A percentile compares a stretch with the other conserved stretches of the same genome.
Conservation (phyloP, 2,113 vertebrate species). For the Regulus satrapa region DNA sequence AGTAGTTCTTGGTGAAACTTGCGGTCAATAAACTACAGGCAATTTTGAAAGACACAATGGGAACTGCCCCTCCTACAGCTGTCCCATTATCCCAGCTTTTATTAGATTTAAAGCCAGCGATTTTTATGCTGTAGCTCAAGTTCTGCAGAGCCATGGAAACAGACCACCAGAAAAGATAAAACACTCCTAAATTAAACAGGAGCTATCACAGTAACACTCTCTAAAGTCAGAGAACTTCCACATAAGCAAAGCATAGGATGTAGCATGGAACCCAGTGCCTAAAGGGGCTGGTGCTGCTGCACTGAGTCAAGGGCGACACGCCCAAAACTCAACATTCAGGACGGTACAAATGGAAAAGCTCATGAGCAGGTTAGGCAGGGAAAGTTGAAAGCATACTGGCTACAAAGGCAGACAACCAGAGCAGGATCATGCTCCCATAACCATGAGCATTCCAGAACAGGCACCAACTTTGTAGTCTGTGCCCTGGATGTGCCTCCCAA, state of each 20-base stretch:
- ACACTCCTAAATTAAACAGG: slow-evolving; percentile 31
- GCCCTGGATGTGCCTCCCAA: not conserved
- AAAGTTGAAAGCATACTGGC: not conserved
- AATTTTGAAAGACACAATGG: slow-evolving; percentile 62
- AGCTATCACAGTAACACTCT: not conserved
- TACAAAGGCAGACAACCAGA: not conserved
- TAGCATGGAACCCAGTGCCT: not conserved
- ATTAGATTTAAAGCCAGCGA: slow-evolving; percentile 60
- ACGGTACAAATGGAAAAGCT: not conserved
- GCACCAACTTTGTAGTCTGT: not conserved
- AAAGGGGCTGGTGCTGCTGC: not conserved
- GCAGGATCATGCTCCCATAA: not conserved
- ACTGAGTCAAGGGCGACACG: fast-evolving
- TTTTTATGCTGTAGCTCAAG: slow-evolving; percentile 48
- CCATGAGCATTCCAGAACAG: not conserved
- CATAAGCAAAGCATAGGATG: not conserved
- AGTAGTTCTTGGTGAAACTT: slow-evolving; percentile 61
- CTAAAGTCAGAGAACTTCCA: not conserved
- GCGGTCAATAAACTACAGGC: slow-evolving; percentile 62
- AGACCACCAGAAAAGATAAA: slow-evolving; percentile 56
- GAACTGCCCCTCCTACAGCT: slow-evolving; percentile 60
- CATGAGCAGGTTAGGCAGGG: not conserved
- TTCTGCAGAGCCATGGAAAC: slow-evolving; percentile 57
- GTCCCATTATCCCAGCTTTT: slow-evolving; percentile 66
- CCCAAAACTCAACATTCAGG: not conserved